Evolutionary conservation across 2,797 vertebrate genomes (phyloP), one percentile per base, ranked within the genome.

Genomic region (Takifugu ocellatus): DNA sequence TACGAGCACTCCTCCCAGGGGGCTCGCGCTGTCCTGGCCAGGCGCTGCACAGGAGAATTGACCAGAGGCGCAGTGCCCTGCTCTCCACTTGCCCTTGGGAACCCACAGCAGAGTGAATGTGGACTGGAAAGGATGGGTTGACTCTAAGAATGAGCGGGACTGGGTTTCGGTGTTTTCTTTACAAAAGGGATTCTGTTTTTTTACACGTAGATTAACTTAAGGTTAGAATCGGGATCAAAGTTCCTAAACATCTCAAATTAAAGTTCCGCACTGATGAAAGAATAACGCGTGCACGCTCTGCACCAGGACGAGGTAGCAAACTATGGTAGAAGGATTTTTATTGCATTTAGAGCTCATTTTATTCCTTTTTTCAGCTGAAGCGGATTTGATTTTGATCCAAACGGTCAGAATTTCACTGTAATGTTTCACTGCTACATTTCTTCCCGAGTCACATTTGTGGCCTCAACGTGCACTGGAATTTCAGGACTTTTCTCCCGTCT

Each of bases 1-100:
- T 51, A 46, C 49, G 49, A 45, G 47, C 52, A 53, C 56, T 68
- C 49, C 39, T 47, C 58, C 56, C 42, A 52, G 59, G 64, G 70
- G 48, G 49, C 56, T 63, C 62, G 74, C 81, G 82, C 81, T 84
- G 80, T 84, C 70, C 26, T 66, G 73, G 65, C 65, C 74, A 66
- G 63, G 83, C 68, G 70, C 83, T 85, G 72, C 61, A 54, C 44
- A 0, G 36, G 63, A 46, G 16, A 46, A n/a, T 46, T n/a, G 7
- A 46, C 44, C 2, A 3, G 44, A 51, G 56, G 54, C 25, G 52
- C 44, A 61, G 68, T 62, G 67, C 64, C 74, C 63, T 60, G 62
- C 71, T 74, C 66, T 80, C 63, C 69, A 25, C 66, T 66, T 45
- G 42, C 52, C 68, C 47, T 64, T 10, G 56, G 48, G 66, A 67